Conservation (phyloP, 1,140 invertebrate genomes). For the Drosophila rhopaloa region DNA sequence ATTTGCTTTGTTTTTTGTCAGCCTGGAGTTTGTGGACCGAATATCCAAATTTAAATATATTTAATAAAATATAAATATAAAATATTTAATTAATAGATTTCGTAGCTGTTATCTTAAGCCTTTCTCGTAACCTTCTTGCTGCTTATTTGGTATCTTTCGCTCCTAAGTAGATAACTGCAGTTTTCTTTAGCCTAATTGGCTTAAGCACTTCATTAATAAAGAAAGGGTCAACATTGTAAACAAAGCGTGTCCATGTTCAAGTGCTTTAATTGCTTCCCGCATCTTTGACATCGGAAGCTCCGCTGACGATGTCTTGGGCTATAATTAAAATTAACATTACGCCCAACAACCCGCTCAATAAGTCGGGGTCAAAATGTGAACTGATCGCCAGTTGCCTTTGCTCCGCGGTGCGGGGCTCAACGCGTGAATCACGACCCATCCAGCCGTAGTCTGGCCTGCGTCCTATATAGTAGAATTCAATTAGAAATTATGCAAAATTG, state of each 20-base stretch:
- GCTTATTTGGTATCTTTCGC: background rate
- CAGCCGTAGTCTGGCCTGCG: conserved; percentile 33
- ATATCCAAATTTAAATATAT: background rate
- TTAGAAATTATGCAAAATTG: conserved; percentile 71
- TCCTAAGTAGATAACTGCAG: conserved; percentile 5
- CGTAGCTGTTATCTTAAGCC: too few species aligned
- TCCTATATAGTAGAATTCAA: conserved; percentile 40
- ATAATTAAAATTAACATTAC: conserved; percentile 78
- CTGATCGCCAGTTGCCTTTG: conserved; percentile 66
- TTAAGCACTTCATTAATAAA: conserved; percentile 61
- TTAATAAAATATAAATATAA: too few species aligned
- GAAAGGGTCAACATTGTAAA: conserved; percentile 45
- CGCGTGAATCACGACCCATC: conserved; percentile 31
- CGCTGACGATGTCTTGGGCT: conserved; percentile 16
- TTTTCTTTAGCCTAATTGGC: conserved; percentile 40
- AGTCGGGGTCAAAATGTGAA: conserved; percentile 71
- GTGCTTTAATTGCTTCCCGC: conserved; percentile 76
- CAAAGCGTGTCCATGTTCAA: conserved; percentile 60
- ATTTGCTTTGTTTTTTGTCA: too few species aligned
- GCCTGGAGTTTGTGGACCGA: too few species aligned
- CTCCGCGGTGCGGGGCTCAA: conserved; percentile 3
- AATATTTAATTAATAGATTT: background rate
- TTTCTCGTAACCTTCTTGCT: background rate
- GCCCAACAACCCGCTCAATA: conserved; percentile 67
- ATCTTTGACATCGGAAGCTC: conserved; percentile 76